Percentiles rank a stretch among this genome's conserved stretches.
Evolutionary conservation across 2,888 invertebrate species (phyloP).

Genomic region (Cryptocephalus moraei): DNA sequence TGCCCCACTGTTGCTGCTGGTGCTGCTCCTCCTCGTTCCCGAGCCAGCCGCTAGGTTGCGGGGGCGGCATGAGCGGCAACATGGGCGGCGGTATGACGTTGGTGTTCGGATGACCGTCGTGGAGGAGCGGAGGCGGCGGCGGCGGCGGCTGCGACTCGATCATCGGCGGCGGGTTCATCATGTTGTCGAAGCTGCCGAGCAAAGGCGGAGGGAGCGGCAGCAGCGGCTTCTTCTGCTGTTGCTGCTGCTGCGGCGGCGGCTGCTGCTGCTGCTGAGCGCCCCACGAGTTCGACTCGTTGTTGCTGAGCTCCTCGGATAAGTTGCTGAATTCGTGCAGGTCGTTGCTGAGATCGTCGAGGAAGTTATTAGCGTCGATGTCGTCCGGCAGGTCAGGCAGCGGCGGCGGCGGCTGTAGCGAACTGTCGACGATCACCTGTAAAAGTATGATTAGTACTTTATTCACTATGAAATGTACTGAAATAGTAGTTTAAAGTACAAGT

Average conservation of each 20-base stretch:
- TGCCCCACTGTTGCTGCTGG: conserved; percentile 4
- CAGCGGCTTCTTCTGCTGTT: too few species aligned
- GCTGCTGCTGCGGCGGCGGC: too few species aligned
- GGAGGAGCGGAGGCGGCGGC: conserved; percentile 6
- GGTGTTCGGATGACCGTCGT: background rate
- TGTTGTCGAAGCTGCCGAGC: background rate
- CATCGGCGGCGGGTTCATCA: conserved; percentile 1
- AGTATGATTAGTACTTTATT: background rate
- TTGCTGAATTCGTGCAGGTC: conserved; percentile 27
- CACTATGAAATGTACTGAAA: too few species aligned
- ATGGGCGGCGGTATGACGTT: background rate
- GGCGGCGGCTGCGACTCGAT: conserved; percentile 4
- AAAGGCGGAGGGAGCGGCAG: background rate
- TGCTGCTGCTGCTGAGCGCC: too few species aligned
- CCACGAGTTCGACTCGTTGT: too few species aligned
- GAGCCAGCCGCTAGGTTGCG: conserved; percentile 4
- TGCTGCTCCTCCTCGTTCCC: conserved; percentile 8
- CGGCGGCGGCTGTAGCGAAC: conserved; percentile 27
- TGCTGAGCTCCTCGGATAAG: conserved; percentile 9
- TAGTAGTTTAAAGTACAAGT: too few species aligned
- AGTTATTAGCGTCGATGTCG: conserved; percentile 32
- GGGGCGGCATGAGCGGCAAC: conserved; percentile 1
- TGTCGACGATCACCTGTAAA: conserved; percentile 5
- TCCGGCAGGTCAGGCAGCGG: conserved; percentile 35
- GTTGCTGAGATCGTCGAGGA: conserved; percentile 31